Evolutionary conservation across 2,888 invertebrate genomes (phyloP), one percentile per base, ranked within the genome.

Genomic region (Metellina segmentata): DNA sequence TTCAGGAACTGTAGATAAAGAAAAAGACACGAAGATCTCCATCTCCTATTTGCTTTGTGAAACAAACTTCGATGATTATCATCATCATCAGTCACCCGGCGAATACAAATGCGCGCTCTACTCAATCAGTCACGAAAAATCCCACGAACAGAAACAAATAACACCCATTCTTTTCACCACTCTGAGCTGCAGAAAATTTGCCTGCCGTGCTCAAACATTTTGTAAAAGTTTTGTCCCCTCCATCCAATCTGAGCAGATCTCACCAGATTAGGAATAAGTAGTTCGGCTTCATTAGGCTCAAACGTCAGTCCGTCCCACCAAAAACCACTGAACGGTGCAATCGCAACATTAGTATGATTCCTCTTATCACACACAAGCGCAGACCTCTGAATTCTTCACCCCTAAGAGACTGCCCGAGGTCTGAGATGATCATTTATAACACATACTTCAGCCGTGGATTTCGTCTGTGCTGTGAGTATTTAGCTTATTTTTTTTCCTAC

Each of bases 241-340:
- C 34, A 34, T 34, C 34, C 34, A 34, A 34, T 6, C 9, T 61
- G 13, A 61, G 13, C 11, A 61, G 61, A 61, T 61, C 7, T 11
- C 34, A 34, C 4, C 11, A 79, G 79, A 79, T 20, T 79, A 20
- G 20, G 19, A 61, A 61, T 34, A 34, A 34, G 34, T 34, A 34
- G 34, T 79, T 79, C 53, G 79, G 79, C 79, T 61, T 79, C 79
- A 79, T 79, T 79, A 77, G 77, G 51, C 77, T 51, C 9, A 49
- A 19, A 51, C 16, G 52, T 77, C 49, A 34, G 19, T 79, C 53
- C 61, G 79, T 79, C 34, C 16, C 79, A 79, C 61, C 79, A 79
- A 79, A 79, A 61, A 53, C 34, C 79, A 79, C 20, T 79, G 79
- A 79, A 79, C 79, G 34, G 53, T 61, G 61, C 77, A 48, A 49